Evolutionary conservation across 2,888 invertebrate genomes (phyloP).

Genomic region (Caenorhabditis sp.): DNA sequence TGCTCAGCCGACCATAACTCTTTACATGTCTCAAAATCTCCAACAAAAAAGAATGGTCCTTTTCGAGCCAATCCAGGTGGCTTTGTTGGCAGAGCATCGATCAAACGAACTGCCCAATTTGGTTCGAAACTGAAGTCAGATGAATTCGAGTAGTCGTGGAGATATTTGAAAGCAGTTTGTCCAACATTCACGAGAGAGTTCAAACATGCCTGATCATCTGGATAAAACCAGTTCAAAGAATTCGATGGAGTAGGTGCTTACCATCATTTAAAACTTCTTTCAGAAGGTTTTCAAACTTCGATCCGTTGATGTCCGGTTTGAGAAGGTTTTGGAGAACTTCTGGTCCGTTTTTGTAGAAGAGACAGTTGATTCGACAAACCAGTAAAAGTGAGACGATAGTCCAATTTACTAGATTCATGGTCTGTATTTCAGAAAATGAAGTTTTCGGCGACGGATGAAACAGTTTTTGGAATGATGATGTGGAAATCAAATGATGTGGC

Average conservation of each 20-base stretch:
- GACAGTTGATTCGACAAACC: neutral
- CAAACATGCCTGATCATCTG: slow-evolving; percentile 35
- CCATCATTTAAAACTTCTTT: neutral
- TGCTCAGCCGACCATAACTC: slow-evolving; percentile 31
- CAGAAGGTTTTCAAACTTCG: neutral
- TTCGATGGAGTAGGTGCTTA: neutral
- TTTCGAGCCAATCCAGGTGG: slow-evolving; percentile 65
- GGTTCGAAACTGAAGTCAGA: slow-evolving; percentile 3
- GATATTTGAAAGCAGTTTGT: slow-evolving; percentile 2
- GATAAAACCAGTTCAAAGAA: neutral
- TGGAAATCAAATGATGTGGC: neutral
- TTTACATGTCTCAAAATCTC: slow-evolving; percentile 72
- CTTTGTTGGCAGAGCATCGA: slow-evolving; percentile 69
- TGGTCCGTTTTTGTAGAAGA: neutral
- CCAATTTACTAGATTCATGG: slow-evolving; percentile 19
- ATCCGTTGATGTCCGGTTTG: neutral
- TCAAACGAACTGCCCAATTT: slow-evolving; percentile 48
- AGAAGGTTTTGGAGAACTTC: neutral
- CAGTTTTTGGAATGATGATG: neutral
- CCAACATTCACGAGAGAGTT: slow-evolving; percentile 33
- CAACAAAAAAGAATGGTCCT: slow-evolving; percentile 76
- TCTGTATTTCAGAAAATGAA: neutral
- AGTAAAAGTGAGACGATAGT: slow-evolving; percentile 5
- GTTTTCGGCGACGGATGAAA: neutral
- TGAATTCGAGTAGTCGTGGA: neutral